Evolutionary conservation across 1,140 invertebrate genomes (phyloP).

Genomic region (Ceratina calcarata): DNA sequence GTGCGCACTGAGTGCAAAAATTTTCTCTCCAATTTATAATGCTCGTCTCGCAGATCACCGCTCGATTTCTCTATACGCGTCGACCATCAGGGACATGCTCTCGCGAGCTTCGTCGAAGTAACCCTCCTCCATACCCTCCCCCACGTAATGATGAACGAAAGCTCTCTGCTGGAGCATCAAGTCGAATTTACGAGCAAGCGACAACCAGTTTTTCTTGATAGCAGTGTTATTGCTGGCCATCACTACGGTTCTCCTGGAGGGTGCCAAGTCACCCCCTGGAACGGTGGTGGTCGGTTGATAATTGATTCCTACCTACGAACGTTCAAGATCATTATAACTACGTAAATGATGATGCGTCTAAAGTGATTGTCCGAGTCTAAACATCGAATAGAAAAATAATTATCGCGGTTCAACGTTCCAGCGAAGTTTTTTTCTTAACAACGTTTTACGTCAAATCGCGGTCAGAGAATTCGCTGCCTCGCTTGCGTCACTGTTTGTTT

Average conservation of each 20-base stretch:
- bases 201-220: constrained; percentile 87
- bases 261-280: constrained; percentile 87
- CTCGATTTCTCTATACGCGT: constrained; percentile 81
- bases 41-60: neutral
- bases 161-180: constrained; percentile 87
- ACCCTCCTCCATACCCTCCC: constrained; percentile 90
- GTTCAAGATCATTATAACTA: constrained; percentile 25
- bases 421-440: neutral
- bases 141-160: constrained; percentile 89
- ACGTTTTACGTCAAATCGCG: neutral
- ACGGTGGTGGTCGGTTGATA: constrained; percentile 88
- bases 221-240: constrained; percentile 90
- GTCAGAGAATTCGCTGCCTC: neutral
- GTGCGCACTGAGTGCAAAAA: no score
- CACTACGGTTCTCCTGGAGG: constrained; percentile 83
- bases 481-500: neutral
- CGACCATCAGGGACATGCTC: constrained; percentile 86
- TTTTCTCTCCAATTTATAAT: neutral
- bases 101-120: constrained; percentile 86
- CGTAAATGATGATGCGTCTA: neutral
- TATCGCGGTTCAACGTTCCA: neutral
- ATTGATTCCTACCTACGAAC: constrained; percentile 83
- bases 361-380: neutral
- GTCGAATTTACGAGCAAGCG: constrained; percentile 86
- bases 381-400: no score